Evolutionary conservation across 2,888 invertebrate genomes (phyloP).

Genomic region (Dolichopus griseipennis): DNA sequence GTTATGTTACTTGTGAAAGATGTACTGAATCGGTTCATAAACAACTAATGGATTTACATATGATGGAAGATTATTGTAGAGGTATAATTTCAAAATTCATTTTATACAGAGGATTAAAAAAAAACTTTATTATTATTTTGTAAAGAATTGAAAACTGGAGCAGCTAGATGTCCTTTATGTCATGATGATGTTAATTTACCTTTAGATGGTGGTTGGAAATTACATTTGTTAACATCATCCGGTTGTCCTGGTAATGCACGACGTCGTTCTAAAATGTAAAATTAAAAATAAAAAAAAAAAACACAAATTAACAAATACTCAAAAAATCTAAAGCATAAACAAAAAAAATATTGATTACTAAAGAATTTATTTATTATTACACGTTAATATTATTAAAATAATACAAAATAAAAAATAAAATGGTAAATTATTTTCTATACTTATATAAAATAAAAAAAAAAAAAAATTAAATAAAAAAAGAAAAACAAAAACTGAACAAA

Average conservation of each 20-base stretch:
- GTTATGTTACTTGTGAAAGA: conserved; percentile 60
- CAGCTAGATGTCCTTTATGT: conserved; percentile 80
- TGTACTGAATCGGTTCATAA: conserved; percentile 65
- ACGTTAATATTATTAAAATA: not conserved
- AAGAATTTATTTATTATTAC: not conserved
- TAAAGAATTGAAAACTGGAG: conserved; percentile 46
- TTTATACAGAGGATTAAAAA: no score
- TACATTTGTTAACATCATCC: conserved; percentile 50
- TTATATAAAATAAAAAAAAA: not conserved
- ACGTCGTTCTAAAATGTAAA: conserved; percentile 30
- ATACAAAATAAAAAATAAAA: not conserved
- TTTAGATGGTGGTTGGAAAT: conserved; percentile 70
- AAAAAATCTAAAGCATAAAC: not conserved
- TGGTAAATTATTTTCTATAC: not conserved
- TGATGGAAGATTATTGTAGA: conserved; percentile 53
- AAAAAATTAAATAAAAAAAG: not conserved
- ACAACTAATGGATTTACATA: conserved; percentile 54
- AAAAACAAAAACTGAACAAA: not conserved
- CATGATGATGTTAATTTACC: conserved; percentile 64
- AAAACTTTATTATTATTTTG: not conserved
- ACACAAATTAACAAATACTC: no score
- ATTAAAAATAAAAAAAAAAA: not conserved
- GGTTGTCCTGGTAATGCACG: conserved; percentile 45
- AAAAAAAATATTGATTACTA: not conserved
- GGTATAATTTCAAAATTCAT: conserved; percentile 43